Evolutionary conservation across 2,888 invertebrate species (phyloP).

Genomic region (Nomada fucata): DNA sequence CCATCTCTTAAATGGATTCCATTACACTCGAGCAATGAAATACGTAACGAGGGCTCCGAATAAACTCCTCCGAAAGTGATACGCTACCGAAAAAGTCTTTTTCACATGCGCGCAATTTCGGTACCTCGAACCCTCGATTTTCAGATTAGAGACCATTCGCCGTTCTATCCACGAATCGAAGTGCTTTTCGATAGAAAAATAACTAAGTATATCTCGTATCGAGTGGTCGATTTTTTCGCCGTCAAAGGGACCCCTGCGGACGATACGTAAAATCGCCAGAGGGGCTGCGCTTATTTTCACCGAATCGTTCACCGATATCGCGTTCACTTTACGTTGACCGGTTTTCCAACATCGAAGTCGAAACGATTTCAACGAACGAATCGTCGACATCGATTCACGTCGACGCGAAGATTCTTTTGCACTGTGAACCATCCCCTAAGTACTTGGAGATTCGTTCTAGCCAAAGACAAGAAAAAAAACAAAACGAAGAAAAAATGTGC

Average conservation of each 20-base stretch:
- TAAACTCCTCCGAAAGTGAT: too few species aligned
- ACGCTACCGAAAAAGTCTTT: too few species aligned
- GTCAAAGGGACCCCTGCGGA: slow-evolving; percentile 22
- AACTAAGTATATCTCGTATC: slow-evolving; percentile 6
- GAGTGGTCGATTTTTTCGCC: slow-evolving; percentile 5
- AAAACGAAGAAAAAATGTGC: background rate
- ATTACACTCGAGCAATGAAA: too few species aligned
- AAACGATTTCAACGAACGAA: slow-evolving; percentile 3
- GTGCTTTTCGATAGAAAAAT: slow-evolving; percentile 1
- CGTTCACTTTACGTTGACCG: slow-evolving; percentile 31
- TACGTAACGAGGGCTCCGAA: too few species aligned
- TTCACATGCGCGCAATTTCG: too few species aligned
- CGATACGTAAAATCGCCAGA: slow-evolving; percentile 17
- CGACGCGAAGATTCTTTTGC: background rate
- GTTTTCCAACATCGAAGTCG: slow-evolving; percentile 6
- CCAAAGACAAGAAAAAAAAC: too few species aligned
- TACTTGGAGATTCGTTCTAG: too few species aligned
- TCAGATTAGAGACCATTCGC: background rate
- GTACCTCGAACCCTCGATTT: background rate
- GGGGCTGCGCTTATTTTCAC: slow-evolving; percentile 19
- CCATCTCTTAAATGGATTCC: too few species aligned
- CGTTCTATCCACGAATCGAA: too few species aligned
- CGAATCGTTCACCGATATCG: slow-evolving; percentile 18
- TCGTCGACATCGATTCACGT: background rate
- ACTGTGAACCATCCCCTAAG: too few species aligned